Percentiles rank a stretch among this genome's conserved stretches.
Evolutionary conservation across 2,888 invertebrate species (phyloP).

Genomic region (Phortica magna): DNA sequence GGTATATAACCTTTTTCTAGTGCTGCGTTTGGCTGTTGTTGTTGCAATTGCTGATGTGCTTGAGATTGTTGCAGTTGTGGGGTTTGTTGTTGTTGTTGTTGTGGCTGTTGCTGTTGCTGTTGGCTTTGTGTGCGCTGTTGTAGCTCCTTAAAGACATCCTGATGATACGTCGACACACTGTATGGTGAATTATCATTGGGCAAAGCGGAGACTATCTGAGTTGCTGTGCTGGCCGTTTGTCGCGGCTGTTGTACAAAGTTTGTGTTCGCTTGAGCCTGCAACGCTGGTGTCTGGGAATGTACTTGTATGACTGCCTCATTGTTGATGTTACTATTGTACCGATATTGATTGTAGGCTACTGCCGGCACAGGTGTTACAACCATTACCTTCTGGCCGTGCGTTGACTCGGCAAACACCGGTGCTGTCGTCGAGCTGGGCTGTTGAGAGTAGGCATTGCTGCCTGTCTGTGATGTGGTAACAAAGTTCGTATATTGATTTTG

Average conservation of each 20-base stretch:
- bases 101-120: slow-evolving; percentile 38
- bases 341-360: slow-evolving; percentile 61
- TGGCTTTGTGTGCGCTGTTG: slow-evolving; percentile 61
- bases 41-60: slow-evolving; percentile 35
- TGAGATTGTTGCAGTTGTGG: slow-evolving; percentile 38
- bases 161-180: slow-evolving; percentile 76
- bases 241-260: slow-evolving; percentile 68
- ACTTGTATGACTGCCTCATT: slow-evolving; percentile 57
- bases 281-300: slow-evolving; percentile 68
- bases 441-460: slow-evolving; percentile 35
- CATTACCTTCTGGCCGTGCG: slow-evolving; percentile 76
- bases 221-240: slow-evolving; percentile 48
- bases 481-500: slow-evolving; percentile 64
- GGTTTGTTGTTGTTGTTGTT: slow-evolving; percentile 40
- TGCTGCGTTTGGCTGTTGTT: slow-evolving; percentile 14
- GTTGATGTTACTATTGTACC: slow-evolving; percentile 44
- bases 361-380: slow-evolving; percentile 76
- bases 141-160: slow-evolving; percentile 76
- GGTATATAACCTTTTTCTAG: not conserved
- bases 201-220: slow-evolving; percentile 36
- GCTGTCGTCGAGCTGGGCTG: slow-evolving; percentile 52
- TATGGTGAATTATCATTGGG: slow-evolving; percentile 63
- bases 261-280: slow-evolving; percentile 61
- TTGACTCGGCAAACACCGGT: slow-evolving; percentile 74
- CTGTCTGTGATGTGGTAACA: slow-evolving; percentile 68